Evolutionary conservation across 2,113 vertebrate genomes (phyloP).

Genomic region (Ictalurus punctatus): DNA sequence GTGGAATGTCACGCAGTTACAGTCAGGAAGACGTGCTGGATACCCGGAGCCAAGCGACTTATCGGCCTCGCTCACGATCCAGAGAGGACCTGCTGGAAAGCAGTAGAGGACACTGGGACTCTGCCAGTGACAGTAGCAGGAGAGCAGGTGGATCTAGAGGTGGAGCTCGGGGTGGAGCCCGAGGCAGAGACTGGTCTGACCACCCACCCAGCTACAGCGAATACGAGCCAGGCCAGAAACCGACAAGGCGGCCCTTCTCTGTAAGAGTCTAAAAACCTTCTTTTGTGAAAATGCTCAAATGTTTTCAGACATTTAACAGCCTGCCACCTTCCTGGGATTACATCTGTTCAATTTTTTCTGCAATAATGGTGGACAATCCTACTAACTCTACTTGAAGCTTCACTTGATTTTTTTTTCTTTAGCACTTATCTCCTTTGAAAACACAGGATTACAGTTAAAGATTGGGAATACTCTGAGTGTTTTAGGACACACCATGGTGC

Average conservation of each 20-base stretch:
- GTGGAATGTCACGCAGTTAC: conserved; percentile 73
- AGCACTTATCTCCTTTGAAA: not conserved
- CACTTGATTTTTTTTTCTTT: not conserved
- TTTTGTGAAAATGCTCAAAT: conserved; percentile 39
- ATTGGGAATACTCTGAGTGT: not conserved
- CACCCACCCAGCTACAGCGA: conserved; percentile 86
- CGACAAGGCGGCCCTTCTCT: conserved; percentile 61
- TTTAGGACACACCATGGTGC: not conserved
- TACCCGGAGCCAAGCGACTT: conserved; percentile 38
- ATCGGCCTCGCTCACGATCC: conserved; percentile 67
- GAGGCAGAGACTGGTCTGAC: conserved; percentile 74
- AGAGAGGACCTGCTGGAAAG: conserved; percentile 68
- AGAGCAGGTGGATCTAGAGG: conserved; percentile 62
- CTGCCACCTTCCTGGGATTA: not conserved
- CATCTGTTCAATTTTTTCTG: not conserved
- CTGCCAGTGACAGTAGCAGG: conserved; percentile 72
- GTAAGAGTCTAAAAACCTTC: conserved; percentile 66
- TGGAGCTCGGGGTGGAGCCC: conserved; percentile 46
- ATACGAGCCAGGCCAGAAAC: conserved; percentile 73
- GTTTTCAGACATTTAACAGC: not conserved
- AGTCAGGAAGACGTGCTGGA: conserved; percentile 76
- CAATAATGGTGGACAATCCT: not conserved
- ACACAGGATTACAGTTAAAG: not conserved
- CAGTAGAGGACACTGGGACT: conserved; percentile 80
- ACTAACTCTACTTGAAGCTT: not conserved